Evolutionary conservation across 2,888 invertebrate species (phyloP), one percentile per base, ranked within the genome.

Genomic region (Schizaphis graminum): DNA sequence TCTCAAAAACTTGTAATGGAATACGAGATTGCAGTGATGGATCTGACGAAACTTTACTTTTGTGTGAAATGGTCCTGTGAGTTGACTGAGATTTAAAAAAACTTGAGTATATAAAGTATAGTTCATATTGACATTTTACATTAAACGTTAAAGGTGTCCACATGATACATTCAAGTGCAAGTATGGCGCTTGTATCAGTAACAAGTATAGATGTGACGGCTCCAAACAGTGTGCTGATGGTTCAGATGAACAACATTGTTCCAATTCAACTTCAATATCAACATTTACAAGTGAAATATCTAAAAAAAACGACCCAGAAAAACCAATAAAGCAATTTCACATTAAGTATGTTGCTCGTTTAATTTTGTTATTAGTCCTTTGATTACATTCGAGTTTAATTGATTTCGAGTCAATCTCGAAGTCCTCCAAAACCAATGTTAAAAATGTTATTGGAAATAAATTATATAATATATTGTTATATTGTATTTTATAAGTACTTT

Each of bases 121-220:
- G 26, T 85, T 85, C 10, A 85, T 44, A 85, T 44, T 26, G 41
- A 24, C 4, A 44, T 86, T 47, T 28, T 86, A 47, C 26, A 86
- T 86, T 61, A 44, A 61, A 13, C 28, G 26, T 86, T 89, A 57
- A 16, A 94, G 94, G n/a, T 94, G 94, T 90, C 87, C 67, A 26
- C 47, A 41, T 16, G 84, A 57, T 24, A 16, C 86, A 10, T 94
- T 94, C 49, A 88, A 47, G n/a, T 94, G 94, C 47, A 86, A 91
- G 28, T 94, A 94, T 57, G 94, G 94, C 3, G 94, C 94, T 35
- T 94, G 94, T 61, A 47, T 94, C 3, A 87, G 56, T 44, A 47
- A 67, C 13, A 49, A n/a, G 4, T 77, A 47, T 41, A 28, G 26
- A 41, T 94, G 94, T 87, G 86, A 94, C 91, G 92, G 90, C 28